Evolutionary conservation across 2,113 vertebrate species (phyloP).

Genomic region (Microtus montanus): DNA sequence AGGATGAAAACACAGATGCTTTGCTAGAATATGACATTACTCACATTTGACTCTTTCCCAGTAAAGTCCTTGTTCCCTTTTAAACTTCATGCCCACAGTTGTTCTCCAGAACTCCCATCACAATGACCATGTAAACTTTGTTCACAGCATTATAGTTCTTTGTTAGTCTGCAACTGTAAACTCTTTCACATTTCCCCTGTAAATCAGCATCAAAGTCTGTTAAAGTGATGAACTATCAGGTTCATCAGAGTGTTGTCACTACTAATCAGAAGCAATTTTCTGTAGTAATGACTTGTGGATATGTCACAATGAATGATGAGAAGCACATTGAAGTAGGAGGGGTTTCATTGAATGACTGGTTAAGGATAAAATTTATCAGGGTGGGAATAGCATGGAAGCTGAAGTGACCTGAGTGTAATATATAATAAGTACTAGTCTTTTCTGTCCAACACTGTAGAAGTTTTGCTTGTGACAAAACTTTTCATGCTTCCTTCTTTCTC

Average conservation of each 20-base stretch:
- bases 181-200: not conserved
- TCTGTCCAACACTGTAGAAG: not conserved
- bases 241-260: not conserved
- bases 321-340: not conserved
- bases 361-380: not conserved
- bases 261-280: not conserved
- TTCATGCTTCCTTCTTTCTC: not conserved
- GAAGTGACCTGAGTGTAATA: not conserved
- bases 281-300: not conserved
- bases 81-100: not conserved
- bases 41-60: not conserved
- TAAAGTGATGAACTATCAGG: not conserved
- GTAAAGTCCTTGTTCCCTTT: not conserved
- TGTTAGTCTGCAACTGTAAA: not conserved
- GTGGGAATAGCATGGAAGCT: too few species aligned
- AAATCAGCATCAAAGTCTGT: not conserved
- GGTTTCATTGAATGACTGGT: too few species aligned
- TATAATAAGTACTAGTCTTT: not conserved
- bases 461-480: not conserved
- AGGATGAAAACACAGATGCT: not conserved
- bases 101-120: not conserved
- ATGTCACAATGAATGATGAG: not conserved
- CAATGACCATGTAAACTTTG: not conserved
- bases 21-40: not conserved
- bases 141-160: not conserved